Evolutionary conservation across 1,140 invertebrate genomes (phyloP).

Genomic region (Tetragonula clypearis): DNA sequence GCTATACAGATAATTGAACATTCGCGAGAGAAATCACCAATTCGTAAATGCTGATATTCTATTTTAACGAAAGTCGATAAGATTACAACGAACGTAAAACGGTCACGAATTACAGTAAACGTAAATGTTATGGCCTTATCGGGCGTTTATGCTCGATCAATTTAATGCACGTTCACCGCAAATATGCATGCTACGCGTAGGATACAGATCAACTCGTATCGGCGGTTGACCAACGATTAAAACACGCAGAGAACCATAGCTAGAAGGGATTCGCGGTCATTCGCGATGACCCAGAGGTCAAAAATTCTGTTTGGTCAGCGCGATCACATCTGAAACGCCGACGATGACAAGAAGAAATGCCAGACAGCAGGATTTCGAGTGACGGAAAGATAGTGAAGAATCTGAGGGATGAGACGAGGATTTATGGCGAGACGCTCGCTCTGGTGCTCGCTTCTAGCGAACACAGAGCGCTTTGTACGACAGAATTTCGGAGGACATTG

Average conservation of each 20-base stretch:
- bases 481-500: conserved; percentile 22
- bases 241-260: background rate
- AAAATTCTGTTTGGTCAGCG: conserved; percentile 29
- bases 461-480: conserved; percentile 37
- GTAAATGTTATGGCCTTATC: background rate
- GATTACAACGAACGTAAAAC: background rate
- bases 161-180: background rate
- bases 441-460: background rate
- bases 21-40: background rate
- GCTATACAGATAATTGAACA: background rate
- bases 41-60: background rate
- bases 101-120: background rate
- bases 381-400: conserved; percentile 20
- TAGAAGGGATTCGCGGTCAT: background rate
- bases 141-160: background rate
- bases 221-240: background rate
- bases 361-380: conserved; percentile 18
- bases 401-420: conserved; percentile 2
- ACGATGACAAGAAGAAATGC: conserved; percentile 37
- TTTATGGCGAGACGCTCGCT: conserved; percentile 25
- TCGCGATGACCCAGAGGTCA: background rate
- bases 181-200: no score
- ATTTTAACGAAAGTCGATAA: background rate
- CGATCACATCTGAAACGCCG: conserved; percentile 28
- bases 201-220: background rate